These are phyloP conservation scores for Drosophila mulleri DNA, from an alignment of 2,888 invertebrate genomes.

Conservation along the genomic window DNA sequence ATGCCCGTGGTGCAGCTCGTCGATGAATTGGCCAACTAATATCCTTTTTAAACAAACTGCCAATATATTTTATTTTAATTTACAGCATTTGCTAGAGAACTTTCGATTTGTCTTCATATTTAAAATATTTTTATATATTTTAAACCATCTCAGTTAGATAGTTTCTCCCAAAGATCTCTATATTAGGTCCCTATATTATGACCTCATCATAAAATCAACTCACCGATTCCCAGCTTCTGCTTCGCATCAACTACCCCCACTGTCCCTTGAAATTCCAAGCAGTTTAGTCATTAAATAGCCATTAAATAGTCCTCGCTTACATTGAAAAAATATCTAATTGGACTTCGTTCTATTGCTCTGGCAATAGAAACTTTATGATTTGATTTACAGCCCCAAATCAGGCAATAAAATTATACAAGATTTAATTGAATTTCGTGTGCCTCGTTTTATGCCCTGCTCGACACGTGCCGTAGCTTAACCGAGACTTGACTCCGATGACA, in stretches of 20 bases:
- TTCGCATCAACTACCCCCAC: too few relatives aligned
- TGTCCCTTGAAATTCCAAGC: neutral
- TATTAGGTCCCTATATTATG: neutral
- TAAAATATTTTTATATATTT: neutral
- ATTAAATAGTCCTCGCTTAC: neutral
- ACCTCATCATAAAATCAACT: too few relatives aligned
- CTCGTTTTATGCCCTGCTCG: constrained; percentile 26
- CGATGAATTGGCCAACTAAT: constrained; percentile 90
- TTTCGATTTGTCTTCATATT: neutral
- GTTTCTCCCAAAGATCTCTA: too few relatives aligned
- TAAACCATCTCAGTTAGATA: too few relatives aligned
- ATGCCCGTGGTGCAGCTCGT: constrained; percentile 91
- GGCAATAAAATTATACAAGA: constrained; percentile 30
- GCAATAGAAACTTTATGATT: constrained; percentile 26
- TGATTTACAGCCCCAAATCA: constrained; percentile 35
- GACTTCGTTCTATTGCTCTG: neutral
- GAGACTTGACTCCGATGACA: constrained; percentile 19
- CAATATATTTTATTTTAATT: neutral
- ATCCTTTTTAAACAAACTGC: constrained; percentile 87
- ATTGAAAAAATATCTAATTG: neutral
- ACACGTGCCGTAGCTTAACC: constrained; percentile 51
- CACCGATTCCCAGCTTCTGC: too few relatives aligned
- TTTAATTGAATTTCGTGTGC: constrained; percentile 54
- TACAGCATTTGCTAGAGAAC: neutral
- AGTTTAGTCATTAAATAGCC: neutral